Evolutionary conservation across 1,140 invertebrate genomes (phyloP), one percentile per base, ranked within the genome.

Genomic region (Campoletis sonorensis): DNA sequence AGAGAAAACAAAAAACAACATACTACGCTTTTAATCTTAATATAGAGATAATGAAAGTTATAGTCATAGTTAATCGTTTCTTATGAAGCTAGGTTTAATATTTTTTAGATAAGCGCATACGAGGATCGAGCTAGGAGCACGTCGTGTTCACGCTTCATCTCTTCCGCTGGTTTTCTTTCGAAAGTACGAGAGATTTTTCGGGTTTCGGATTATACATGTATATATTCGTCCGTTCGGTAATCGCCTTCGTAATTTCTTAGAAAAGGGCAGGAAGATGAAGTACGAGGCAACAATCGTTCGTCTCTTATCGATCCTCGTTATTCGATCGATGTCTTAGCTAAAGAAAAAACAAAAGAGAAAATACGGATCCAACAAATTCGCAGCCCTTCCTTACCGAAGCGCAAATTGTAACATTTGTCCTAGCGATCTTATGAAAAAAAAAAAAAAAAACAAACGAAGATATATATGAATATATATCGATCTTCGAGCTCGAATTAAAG

Each of bases 21-120:
- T 86, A 88, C 85, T 90, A 89, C 88, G 89, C 88, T 90, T 89
- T 84, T 90, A 89, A 88, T 90, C 85, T 90, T 88, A 90, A 89
- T 86, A 80, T 90, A 89, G 87, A 87, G 84, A 85, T 90, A 89
- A 89, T 87, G 84, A 86, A 87, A 89, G 83, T 86, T 88, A 86
- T 89, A 89, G 88, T 86, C 85, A 85, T 89, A 89, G 83, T 85
- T 87, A 83, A 85, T 87, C 84, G 84, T 89, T 89, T 89, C 85
- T 85, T 86, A 88, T 80, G 80, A 83, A 84, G 76, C 71, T 88
- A 87, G 85, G 81, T 84, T 85, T 84, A 85, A 87, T 88, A 88
- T 88, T 84, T 85, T 89, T 88, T 89, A 82, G 83, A 85, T 83
- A 84, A 84, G 83, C 49, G 80, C 78, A 78, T 79, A 75, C 64